A percentile compares a stretch with the other conserved stretches of the same genome.
phyloP scores from a whole-genome alignment of 2,113 vertebrate genomes.

The Oxyruncus cristatus region DNA sequence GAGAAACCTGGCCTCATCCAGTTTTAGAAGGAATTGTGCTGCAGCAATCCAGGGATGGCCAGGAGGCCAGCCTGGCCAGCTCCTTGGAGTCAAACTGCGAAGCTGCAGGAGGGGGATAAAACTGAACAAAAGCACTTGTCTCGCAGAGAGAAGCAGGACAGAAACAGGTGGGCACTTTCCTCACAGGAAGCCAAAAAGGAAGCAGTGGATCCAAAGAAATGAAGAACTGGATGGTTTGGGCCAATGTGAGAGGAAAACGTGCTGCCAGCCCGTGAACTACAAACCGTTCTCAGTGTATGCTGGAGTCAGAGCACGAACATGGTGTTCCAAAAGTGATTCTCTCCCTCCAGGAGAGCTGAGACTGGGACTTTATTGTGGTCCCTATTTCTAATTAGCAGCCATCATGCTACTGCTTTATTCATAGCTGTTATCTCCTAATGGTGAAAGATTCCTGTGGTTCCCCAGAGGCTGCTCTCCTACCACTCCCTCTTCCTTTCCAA shows the following conservation, averaged over 20 bases:
- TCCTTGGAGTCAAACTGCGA: background rate
- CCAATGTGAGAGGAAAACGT: background rate
- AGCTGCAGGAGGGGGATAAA: background rate
- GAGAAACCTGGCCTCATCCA: background rate
- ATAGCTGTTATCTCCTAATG: background rate
- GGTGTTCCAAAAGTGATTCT: background rate
- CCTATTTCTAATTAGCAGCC: background rate
- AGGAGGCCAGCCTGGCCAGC: background rate
- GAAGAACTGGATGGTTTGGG: background rate
- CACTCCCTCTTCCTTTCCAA: background rate
- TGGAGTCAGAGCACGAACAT: background rate
- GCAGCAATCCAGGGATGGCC: background rate
- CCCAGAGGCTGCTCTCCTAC: background rate
- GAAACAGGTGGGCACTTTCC: background rate
- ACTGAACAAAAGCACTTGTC: background rate
- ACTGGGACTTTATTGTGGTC: background rate
- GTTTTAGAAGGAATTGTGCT: background rate
- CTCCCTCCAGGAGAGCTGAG: background rate
- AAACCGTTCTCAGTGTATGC: background rate
- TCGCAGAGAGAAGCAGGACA: background rate
- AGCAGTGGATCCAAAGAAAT: constrained; percentile 13
- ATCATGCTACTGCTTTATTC: background rate
- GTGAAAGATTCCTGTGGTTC: background rate
- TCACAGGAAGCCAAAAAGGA: background rate
- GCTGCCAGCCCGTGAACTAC: background rate